These are phyloP conservation scores for Spinus pinus DNA, from an alignment of 2,797 vertebrate genomes.

Conservation along the genomic window DNA sequence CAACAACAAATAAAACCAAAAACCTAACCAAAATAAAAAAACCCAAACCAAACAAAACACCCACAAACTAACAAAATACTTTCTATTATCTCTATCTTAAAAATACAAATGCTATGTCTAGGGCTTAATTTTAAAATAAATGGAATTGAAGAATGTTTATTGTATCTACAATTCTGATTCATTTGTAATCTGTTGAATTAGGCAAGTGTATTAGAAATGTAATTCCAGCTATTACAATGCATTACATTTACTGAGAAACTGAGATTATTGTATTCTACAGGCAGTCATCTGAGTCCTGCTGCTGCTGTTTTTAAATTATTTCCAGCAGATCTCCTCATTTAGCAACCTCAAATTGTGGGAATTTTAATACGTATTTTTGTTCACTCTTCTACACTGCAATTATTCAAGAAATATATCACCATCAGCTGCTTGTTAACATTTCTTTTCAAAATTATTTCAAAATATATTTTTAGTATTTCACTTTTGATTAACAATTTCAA, in stretches of 20 bases:
- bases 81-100: slow-evolving; percentile 3
- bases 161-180: background rate
- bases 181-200: slow-evolving; percentile 52
- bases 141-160: background rate
- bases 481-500: background rate
- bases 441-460: background rate
- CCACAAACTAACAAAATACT: background rate
- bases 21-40: background rate
- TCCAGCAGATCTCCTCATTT: slow-evolving; percentile 4
- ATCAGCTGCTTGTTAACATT: background rate
- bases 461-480: background rate
- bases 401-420: background rate
- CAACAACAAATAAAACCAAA: background rate
- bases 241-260: slow-evolving; percentile 13
- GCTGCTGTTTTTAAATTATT: background rate
- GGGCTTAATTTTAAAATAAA: background rate
- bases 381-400: background rate
- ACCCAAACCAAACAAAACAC: background rate
- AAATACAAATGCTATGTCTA: background rate
- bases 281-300: background rate
- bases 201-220: slow-evolving; percentile 12
- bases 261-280: slow-evolving; percentile 36
- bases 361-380: slow-evolving; percentile 3
- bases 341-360: background rate
- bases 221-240: slow-evolving; percentile 27